Conservation (phyloP, 2,113 vertebrate genomes). For the Cervus canadensis region DNA sequence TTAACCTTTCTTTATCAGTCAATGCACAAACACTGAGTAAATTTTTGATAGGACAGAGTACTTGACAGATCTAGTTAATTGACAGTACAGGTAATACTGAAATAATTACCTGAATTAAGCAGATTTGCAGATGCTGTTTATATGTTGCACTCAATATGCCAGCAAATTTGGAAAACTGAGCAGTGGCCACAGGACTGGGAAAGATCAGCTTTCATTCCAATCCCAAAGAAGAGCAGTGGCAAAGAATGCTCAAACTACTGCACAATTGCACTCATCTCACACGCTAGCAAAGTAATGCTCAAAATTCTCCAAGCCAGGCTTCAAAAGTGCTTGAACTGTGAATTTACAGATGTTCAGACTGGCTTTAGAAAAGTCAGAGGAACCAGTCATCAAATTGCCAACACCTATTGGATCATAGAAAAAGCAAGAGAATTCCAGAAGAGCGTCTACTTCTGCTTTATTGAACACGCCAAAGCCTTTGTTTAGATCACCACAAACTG, state of each 20-base stretch:
- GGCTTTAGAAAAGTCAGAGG: background rate
- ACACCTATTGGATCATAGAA: background rate
- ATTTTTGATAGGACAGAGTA: background rate
- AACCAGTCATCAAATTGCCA: background rate
- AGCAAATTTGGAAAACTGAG: background rate
- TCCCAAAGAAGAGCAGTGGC: background rate
- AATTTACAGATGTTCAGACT: background rate
- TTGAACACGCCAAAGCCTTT: too few species aligned
- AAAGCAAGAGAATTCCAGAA: background rate
- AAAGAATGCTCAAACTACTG: background rate
- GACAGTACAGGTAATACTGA: background rate
- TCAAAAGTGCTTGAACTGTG: background rate
- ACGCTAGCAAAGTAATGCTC: background rate
- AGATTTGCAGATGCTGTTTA: background rate
- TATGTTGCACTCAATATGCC: background rate
- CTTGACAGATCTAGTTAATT: background rate
- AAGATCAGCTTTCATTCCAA: background rate
- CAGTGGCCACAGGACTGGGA: background rate
- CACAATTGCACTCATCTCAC: background rate
- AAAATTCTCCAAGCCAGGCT: background rate
- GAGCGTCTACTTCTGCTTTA: too few species aligned
- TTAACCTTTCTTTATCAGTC: background rate
- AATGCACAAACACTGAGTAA: background rate
- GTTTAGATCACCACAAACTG: too few species aligned
- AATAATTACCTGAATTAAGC: background rate